Percentiles rank a stretch among this genome's conserved stretches.
Evolutionary conservation across 1,140 invertebrate species (phyloP).

Genomic region (Amphibalanus amphitrite): DNA sequence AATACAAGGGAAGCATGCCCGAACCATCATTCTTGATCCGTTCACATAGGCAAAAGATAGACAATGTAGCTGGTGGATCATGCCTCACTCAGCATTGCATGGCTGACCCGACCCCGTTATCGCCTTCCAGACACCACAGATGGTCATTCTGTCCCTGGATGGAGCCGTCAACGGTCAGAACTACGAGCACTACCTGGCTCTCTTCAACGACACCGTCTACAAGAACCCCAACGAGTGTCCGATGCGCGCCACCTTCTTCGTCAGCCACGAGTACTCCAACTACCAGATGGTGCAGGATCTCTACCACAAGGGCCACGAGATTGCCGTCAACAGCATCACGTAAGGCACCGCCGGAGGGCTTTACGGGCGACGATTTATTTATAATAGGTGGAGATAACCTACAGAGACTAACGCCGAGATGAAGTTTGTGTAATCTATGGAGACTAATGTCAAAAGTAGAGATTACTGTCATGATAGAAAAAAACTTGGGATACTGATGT

Average conservation of each 20-base stretch:
- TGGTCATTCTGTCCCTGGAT: slow-evolving; percentile 82
- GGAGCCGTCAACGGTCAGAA: slow-evolving; percentile 84
- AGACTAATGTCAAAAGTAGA: too few species aligned
- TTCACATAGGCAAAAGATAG: too few species aligned
- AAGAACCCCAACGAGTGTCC: slow-evolving; percentile 78
- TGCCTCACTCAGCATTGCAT: too few species aligned
- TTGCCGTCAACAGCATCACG: slow-evolving; percentile 57
- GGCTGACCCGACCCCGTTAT: neutral
- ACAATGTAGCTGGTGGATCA: too few species aligned
- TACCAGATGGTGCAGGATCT: slow-evolving; percentile 79
- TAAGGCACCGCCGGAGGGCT: too few species aligned
- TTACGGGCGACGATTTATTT: too few species aligned
- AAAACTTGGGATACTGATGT: too few species aligned
- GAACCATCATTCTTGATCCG: too few species aligned
- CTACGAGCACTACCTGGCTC: slow-evolving; percentile 68
- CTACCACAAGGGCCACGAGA: slow-evolving; percentile 76
- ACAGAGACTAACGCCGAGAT: too few species aligned
- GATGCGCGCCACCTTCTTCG: slow-evolving; percentile 81
- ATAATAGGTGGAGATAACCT: too few species aligned
- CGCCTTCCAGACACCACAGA: slow-evolving; percentile 63
- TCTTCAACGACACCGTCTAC: slow-evolving; percentile 35
- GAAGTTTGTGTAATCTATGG: slow-evolving; percentile 5
- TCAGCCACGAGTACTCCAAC: slow-evolving; percentile 87
- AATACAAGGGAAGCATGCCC: too few species aligned
- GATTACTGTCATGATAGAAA: too few species aligned